These are phyloP conservation scores for Triops longicaudatus DNA, from an alignment of 1,140 invertebrate species.

Conservation along the genomic window DNA sequence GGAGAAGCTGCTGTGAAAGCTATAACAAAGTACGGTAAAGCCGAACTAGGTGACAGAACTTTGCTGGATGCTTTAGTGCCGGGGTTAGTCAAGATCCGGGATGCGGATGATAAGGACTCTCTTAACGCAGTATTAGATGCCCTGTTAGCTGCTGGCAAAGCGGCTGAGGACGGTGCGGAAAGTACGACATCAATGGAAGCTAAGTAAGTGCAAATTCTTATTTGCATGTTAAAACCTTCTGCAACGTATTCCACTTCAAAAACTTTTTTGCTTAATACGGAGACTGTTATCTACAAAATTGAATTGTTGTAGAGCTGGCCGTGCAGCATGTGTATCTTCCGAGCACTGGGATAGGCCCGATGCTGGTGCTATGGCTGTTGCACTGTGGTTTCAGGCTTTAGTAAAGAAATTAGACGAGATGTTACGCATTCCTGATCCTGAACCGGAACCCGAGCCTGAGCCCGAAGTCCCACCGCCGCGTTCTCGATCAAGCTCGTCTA, in stretches of 20 bases:
- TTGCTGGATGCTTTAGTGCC: conserved; percentile 51
- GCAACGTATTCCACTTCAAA: too few species aligned
- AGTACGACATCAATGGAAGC: conserved; percentile 50
- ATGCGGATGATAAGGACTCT: conserved; percentile 31
- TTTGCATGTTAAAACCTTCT: background rate
- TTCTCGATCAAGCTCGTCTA: conserved; percentile 10
- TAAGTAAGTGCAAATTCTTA: conserved; percentile 37
- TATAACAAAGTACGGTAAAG: conserved; percentile 62
- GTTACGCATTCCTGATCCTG: conserved; percentile 25
- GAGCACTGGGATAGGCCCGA: conserved; percentile 41
- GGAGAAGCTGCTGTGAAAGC: conserved; percentile 47
- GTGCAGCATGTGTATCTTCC: conserved; percentile 43
- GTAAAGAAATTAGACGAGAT: background rate
- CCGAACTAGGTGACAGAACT: conserved; percentile 62
- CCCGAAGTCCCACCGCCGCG: conserved; percentile 20
- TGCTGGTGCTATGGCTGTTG: conserved; percentile 57
- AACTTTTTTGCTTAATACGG: background rate
- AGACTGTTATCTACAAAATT: conserved; percentile 17
- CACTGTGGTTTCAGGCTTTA: conserved; percentile 49
- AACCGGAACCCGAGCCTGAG: conserved; percentile 26
- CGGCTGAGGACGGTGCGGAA: conserved; percentile 42
- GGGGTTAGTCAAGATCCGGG: conserved; percentile 35
- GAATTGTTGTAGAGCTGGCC: conserved; percentile 42
- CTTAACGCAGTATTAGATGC: conserved; percentile 36
- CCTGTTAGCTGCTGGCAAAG: conserved; percentile 41